These are phyloP conservation scores for Epinephelus coioides DNA, from an alignment of 2,797 vertebrate species.

Conservation along the genomic window DNA sequence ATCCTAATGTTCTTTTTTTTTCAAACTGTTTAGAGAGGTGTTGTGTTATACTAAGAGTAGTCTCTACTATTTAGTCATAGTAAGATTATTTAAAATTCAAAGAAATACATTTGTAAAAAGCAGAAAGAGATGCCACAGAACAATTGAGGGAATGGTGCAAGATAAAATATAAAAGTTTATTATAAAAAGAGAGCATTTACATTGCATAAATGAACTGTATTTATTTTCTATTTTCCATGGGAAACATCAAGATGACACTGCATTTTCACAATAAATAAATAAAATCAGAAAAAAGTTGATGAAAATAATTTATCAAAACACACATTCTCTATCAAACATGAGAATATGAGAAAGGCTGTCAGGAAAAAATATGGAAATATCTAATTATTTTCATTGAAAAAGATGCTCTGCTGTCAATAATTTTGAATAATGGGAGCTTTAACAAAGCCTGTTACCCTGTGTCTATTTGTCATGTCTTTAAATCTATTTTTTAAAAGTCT, in stretches of 20 bases:
- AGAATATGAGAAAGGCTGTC: background rate
- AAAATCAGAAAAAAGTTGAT: background rate
- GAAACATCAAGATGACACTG: constrained; percentile 61
- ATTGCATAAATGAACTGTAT: constrained; percentile 17
- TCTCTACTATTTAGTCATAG: too few species aligned
- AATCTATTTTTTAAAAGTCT: too few species aligned
- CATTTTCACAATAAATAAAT: constrained; percentile 12
- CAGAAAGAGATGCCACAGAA: too few species aligned
- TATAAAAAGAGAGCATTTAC: constrained; percentile 32
- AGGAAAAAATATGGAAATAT: background rate
- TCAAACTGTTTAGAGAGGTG: too few species aligned
- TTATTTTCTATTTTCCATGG: constrained; percentile 72
- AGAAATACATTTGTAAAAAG: too few species aligned
- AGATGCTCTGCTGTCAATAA: background rate
- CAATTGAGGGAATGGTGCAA: background rate
- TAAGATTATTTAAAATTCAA: too few species aligned
- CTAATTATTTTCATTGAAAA: background rate
- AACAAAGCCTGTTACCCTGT: background rate
- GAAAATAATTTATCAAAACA: constrained; percentile 1
- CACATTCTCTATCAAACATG: background rate
- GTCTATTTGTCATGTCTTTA: too few species aligned
- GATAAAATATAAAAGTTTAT: constrained; percentile 62
- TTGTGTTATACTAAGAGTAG: too few species aligned
- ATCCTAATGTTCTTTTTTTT: too few species aligned
- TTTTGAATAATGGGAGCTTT: background rate